Conservation (phyloP, 1,140 invertebrate genomes). For the Cyrtorhinus lividipennis region DNA sequence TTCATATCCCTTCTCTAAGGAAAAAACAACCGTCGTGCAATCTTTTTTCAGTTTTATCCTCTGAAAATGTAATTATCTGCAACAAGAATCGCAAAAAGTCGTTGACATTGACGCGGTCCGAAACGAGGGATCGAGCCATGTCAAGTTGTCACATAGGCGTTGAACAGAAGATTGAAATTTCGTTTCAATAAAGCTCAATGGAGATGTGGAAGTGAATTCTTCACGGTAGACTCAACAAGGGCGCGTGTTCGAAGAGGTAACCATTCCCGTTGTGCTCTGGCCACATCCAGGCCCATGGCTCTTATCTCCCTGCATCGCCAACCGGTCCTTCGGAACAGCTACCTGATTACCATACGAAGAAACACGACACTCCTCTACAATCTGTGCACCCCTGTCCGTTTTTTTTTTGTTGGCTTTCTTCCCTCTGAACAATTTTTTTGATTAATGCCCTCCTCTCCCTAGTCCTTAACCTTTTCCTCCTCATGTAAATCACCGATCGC, state of each 20-base stretch:
- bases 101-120: not conserved
- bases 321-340: slow-evolving; percentile 2
- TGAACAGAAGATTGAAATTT: not conserved
- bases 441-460: not conserved
- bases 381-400: not conserved
- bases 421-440: not conserved
- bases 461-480: not conserved
- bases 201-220: not conserved
- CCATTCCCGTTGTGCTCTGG: not conserved
- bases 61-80: not conserved
- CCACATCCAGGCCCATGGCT: not conserved
- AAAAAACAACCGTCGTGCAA: too few relatives aligned
- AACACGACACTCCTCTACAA: not conserved
- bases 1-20: too few relatives aligned
- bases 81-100: not conserved
- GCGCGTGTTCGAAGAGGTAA: not conserved
- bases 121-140: not conserved
- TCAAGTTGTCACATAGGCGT: not conserved
- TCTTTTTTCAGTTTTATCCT: not conserved
- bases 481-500: not conserved
- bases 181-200: not conserved
- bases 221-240: not conserved
- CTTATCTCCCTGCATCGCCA: not conserved
- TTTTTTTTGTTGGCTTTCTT: not conserved
- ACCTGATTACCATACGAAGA: slow-evolving; percentile 8